phyloP scores from a whole-genome alignment of 2,113 vertebrate genomes.

The Melanerpes formicivorus region DNA sequence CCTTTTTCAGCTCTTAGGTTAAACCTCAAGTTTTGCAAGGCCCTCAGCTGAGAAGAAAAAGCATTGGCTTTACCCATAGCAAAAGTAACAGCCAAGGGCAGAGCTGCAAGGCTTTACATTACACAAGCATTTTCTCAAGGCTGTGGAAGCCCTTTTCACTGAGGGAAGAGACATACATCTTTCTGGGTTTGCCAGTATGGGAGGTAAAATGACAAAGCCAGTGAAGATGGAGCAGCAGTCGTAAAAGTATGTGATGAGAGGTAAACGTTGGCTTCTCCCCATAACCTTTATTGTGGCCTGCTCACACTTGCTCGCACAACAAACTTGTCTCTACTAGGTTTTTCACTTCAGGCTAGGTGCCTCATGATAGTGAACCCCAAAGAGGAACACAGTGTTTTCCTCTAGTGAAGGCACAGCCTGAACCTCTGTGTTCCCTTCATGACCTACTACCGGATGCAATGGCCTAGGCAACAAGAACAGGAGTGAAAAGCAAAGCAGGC shows the following conservation, averaged over 20 bases:
- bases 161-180: background rate
- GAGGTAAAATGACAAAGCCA: background rate
- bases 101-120: background rate
- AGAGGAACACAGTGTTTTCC: background rate
- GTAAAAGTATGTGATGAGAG: background rate
- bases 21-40: background rate
- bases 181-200: background rate
- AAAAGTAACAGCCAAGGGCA: background rate
- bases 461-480: background rate
- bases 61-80: background rate
- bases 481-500: background rate
- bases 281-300: background rate
- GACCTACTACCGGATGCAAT: rapidly evolving
- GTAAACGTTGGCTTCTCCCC: slow-evolving; percentile 7
- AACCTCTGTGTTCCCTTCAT: background rate
- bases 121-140: background rate
- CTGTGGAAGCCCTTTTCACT: background rate
- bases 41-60: background rate
- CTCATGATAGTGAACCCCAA: background rate
- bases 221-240: background rate
- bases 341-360: slow-evolving; percentile 22
- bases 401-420: background rate
- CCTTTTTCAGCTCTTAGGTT: background rate
- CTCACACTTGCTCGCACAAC: slow-evolving; percentile 24
- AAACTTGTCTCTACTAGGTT: slow-evolving; percentile 22